Evolutionary conservation across 2,797 vertebrate species (phyloP).

Genomic region (Paguma larvata): DNA sequence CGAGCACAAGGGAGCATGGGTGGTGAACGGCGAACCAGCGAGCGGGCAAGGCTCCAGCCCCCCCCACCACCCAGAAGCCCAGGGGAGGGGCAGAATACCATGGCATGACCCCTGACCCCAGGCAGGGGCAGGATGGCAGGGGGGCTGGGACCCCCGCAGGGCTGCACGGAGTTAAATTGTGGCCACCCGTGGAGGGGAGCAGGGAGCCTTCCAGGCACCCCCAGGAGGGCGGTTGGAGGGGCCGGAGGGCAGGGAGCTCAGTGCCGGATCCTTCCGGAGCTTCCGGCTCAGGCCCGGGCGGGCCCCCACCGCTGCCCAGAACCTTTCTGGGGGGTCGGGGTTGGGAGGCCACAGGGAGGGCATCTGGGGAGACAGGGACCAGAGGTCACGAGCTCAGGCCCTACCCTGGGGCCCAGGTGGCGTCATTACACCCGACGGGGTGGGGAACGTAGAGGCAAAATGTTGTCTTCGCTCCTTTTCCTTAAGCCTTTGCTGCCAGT

Average conservation of each 20-base stretch:
- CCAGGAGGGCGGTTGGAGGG: neutral
- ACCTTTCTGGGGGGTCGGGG: too few species aligned
- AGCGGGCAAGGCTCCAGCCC: neutral
- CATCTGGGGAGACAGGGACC: neutral
- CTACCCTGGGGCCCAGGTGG: rapidly evolving
- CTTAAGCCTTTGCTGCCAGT: rapidly evolving
- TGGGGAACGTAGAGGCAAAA: neutral
- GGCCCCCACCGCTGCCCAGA: rapidly evolving
- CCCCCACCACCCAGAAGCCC: neutral
- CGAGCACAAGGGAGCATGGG: neutral
- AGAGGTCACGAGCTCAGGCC: rapidly evolving
- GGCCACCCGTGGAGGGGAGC: neutral
- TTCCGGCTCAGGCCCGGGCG: neutral
- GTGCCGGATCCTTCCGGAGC: rapidly evolving
- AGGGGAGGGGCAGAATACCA: rapidly evolving
- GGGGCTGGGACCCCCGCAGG: neutral
- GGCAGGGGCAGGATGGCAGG: rapidly evolving
- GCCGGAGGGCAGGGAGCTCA: neutral
- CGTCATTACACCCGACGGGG: rapidly evolving
- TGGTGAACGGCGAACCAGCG: neutral
- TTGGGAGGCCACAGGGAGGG: rapidly evolving
- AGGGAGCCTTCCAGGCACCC: neutral
- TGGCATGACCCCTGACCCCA: neutral
- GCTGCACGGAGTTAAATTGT: too few species aligned
- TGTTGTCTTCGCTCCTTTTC: rapidly evolving